Evolutionary conservation across 1,140 invertebrate genomes (phyloP).

Genomic region (Plectus sambesii): DNA sequence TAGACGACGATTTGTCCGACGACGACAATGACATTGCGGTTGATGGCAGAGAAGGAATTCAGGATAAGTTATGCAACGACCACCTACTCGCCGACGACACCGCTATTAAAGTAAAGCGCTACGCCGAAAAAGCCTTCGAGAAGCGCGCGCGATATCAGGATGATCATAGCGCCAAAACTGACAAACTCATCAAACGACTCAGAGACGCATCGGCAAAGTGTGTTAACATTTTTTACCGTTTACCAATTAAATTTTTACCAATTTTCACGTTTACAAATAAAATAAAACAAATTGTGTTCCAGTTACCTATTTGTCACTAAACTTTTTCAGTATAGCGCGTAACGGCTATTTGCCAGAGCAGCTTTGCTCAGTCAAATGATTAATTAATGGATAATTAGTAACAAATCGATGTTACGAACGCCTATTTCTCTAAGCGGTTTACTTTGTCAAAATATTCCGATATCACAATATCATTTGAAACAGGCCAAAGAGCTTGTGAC

Average conservation of each 20-base stretch:
- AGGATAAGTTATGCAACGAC: slow-evolving; percentile 30
- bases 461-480: too few species aligned
- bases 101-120: slow-evolving; percentile 32
- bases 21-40: slow-evolving; percentile 33
- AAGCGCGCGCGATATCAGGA: slow-evolving; percentile 44
- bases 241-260: neutral
- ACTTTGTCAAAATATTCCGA: too few species aligned
- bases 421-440: too few species aligned
- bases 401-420: too few species aligned
- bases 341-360: too few species aligned
- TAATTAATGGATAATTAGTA: too few species aligned
- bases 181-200: slow-evolving; percentile 32
- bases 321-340: too few species aligned
- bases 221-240: too few species aligned
- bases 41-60: slow-evolving; percentile 30
- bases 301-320: too few species aligned
- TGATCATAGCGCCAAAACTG: slow-evolving; percentile 40
- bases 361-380: too few species aligned
- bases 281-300: too few species aligned
- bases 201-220: slow-evolving; percentile 29
- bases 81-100: slow-evolving; percentile 30
- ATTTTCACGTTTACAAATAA: neutral
- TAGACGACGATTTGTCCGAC: slow-evolving; percentile 16
- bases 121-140: slow-evolving; percentile 39
- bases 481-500: too few species aligned